Base-by-base conservation (phyloP, 2,888 invertebrate species). In the Tachina grossa region DNA sequence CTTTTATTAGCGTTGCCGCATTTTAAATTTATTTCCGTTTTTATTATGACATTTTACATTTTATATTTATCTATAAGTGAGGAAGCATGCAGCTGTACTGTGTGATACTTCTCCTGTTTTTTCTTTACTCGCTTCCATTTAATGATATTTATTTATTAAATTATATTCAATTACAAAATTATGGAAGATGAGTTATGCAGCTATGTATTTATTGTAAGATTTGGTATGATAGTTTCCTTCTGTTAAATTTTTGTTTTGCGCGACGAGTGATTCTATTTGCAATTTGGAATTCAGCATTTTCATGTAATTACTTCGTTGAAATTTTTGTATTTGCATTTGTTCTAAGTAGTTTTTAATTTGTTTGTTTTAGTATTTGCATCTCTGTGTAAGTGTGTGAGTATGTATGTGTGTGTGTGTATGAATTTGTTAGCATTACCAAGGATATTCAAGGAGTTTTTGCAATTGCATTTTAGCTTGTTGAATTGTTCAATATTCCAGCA, bases 91-190 rank as follows among this genome's bases (percentile, higher is more conserved):
- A 19, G 5, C 22, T 22, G 41, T 45, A 3, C 9, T 8, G 16
- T 8, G 16, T 10, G 14, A 9, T 51, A 31, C 14, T 14, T 19
- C 39, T 19, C n/a, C 43, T 55, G 3, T 5, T 5, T 31, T 31
- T 31, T 39, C 9, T 79, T 82, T 74, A 41, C 80, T 22, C 63
- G 16, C 13, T 31, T 75, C 43, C 81, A 81, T 76, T 78, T 85
- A 83, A 85, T 85, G 85, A 81, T 75, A 78, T 83, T 83, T 72
- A 72, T 78, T 71, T 78, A 57, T 72, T 49, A 83, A 74, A 83
- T 87, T 80, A 69, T 65, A 78, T 86, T 81, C 82, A 80, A 86
- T 84, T 79, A 68, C 53, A 72, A 57, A 61, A 53, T 55, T 51
- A 69, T 49, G 31, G 45, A 61, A 49, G 53, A 66, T 55, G 47